Evolutionary conservation across 2,888 invertebrate species (phyloP), one percentile per base, ranked within the genome.

Genomic region (Dascillus cervinus): DNA sequence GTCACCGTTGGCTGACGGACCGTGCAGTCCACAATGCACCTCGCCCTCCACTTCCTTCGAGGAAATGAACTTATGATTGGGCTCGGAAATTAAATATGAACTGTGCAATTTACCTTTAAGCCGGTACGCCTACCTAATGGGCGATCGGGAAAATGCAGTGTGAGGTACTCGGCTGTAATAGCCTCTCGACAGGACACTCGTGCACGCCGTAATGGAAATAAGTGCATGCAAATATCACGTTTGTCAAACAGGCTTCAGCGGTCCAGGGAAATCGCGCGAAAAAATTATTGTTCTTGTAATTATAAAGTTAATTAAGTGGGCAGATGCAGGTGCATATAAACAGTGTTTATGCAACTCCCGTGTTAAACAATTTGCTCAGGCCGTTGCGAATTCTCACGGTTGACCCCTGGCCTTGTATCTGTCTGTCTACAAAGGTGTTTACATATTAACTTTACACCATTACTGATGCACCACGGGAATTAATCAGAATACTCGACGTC

Each of bases 11-110:
- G 52, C 47, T 53, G 57, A 41, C 53, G 47, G 56, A 60, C 51
- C 60, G 56, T 58, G 56, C 50, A 55, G 46, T 46, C 47, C 47
- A 53, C 52, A 55, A 53, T 50, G 42, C 51, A 53, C 54, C 46
- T 42, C 46, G 43, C 47, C 48, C 46, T 44, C 44, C 52, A 54
- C 53, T 53, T 55, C 55, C 54, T 51, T 53, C 34, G 47, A 58
- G 57, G 56, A 58, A 58, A 60, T 58, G 55, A 57, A 58, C 60
- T 60, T 58, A 56, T 60, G 60, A 57, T 56, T 60, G 56, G 50
- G 49, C 55, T 56, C 54, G 55, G 55, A 56, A 56, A 58, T 56
- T 58, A 59, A 55, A n/a, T n/a, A n/a, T n/a, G n/a, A n/a, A n/a
- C n/a, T n/a, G n/a, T n/a, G n/a, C n/a, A n/a, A n/a, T n/a, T n/a